Conservation (phyloP, 1,140 invertebrate species). For the Drosophila arizonae region DNA sequence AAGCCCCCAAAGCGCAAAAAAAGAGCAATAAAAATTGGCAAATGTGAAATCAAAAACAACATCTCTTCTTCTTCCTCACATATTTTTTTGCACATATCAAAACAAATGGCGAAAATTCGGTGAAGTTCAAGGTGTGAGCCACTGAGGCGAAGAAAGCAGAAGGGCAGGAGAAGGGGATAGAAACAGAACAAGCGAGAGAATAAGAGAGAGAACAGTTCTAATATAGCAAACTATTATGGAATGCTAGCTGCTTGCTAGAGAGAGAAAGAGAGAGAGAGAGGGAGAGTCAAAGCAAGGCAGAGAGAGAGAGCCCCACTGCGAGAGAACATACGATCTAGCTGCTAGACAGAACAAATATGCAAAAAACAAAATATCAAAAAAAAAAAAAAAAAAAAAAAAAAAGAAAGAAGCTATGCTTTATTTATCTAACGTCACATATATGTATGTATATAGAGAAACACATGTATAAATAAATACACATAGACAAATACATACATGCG, state of each 20-base stretch:
- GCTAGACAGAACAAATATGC: constrained; percentile 10
- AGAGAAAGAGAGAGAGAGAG: neutral
- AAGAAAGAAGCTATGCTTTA: constrained; percentile 1
- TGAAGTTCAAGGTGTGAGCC: constrained; percentile 81
- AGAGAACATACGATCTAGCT: constrained; percentile 42
- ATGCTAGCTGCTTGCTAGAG: constrained; percentile 24
- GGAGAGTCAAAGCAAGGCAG: neutral
- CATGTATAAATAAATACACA: neutral
- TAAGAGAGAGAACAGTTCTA: constrained; percentile 1
- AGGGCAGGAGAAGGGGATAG: neutral
- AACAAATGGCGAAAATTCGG: constrained; percentile 82
- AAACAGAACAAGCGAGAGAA: constrained; percentile 11
- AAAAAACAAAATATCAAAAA: constrained; percentile 8
- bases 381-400: neutral
- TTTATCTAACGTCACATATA: constrained; percentile 1
- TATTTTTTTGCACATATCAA: constrained; percentile 66
- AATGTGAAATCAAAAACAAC: constrained; percentile 67
- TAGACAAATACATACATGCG: neutral
- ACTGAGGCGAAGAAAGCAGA: constrained; percentile 54
- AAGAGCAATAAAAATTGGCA: constrained; percentile 63
- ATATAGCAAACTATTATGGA: constrained; percentile 32
- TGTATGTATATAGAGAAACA: neutral
- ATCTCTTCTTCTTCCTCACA: neutral
- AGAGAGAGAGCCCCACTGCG: neutral
- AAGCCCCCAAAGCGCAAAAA: neutral